Percentiles rank a stretch among this genome's conserved stretches.
Evolutionary conservation across 2,888 invertebrate species (phyloP).

Genomic region (Agrochola circellaris): DNA sequence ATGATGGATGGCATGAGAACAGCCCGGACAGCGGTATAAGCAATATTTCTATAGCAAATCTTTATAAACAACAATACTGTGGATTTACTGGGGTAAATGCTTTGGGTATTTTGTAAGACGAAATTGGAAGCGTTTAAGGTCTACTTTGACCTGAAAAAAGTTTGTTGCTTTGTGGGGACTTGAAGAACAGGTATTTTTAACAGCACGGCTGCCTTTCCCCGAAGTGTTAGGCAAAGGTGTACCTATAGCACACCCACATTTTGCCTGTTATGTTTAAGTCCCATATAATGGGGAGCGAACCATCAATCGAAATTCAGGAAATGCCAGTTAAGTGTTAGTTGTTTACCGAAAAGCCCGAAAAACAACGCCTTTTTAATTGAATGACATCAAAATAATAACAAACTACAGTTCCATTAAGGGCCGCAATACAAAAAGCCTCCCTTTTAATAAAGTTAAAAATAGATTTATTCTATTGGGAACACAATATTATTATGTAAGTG

Average conservation of each 20-base stretch:
- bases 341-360: neutral
- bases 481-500: constrained; percentile 80
- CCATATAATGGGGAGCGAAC: too few relatives aligned
- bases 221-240: too few relatives aligned
- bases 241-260: too few relatives aligned
- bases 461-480: constrained; percentile 60
- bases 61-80: constrained; percentile 66
- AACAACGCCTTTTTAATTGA: neutral
- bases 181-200: neutral
- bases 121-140: constrained; percentile 2
- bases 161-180: neutral
- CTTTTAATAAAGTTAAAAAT: constrained; percentile 50
- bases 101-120: constrained; percentile 9
- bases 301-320: neutral
- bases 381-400: constrained; percentile 26
- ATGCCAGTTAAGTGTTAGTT: neutral
- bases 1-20: constrained; percentile 85
- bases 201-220: too few relatives aligned
- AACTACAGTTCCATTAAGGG: constrained; percentile 23
- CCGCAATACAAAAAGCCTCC: constrained; percentile 17
- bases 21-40: constrained; percentile 74
- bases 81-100: constrained; percentile 67
- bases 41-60: constrained; percentile 75
- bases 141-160: neutral
- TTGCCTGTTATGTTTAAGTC: too few relatives aligned